A percentile compares a stretch with the other conserved stretches of the same genome.
These are phyloP conservation scores for Argentina silus DNA, from an alignment of 2,797 vertebrate species.

Conservation along the genomic window DNA sequence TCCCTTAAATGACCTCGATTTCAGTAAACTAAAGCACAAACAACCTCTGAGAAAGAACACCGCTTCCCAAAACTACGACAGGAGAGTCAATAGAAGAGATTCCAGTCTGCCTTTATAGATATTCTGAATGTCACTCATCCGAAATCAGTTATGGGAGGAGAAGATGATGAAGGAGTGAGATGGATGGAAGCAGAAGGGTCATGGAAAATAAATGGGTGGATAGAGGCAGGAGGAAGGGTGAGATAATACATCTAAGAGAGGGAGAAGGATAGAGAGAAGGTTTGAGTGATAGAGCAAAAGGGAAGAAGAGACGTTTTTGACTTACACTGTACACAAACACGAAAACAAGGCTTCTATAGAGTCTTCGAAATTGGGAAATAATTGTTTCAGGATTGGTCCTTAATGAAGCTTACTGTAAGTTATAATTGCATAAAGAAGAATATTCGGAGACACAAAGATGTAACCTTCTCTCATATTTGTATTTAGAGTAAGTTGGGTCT, in stretches of 20 bases:
- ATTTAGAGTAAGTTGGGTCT: not conserved
- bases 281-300: not conserved
- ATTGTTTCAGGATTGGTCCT: not conserved
- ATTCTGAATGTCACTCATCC: not conserved
- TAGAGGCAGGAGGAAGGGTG: not conserved
- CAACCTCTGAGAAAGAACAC: not conserved
- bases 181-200: too few relatives aligned
- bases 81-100: not conserved
- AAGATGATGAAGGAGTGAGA: not conserved
- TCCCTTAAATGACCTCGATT: constrained; percentile 25
- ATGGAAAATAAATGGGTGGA: not conserved
- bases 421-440: constrained; percentile 12
- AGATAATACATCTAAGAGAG: not conserved
- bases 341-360: not conserved
- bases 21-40: not conserved
- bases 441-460: constrained; percentile 12
- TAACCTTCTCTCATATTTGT: not conserved
- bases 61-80: not conserved
- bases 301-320: not conserved
- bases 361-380: not conserved
- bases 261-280: not conserved
- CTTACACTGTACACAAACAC: not conserved
- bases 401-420: constrained; percentile 12
- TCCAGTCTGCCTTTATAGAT: not conserved
- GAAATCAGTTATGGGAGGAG: not conserved